Evolutionary conservation across 2,888 invertebrate genomes (phyloP).

Genomic region (Subacronicta megacephala): DNA sequence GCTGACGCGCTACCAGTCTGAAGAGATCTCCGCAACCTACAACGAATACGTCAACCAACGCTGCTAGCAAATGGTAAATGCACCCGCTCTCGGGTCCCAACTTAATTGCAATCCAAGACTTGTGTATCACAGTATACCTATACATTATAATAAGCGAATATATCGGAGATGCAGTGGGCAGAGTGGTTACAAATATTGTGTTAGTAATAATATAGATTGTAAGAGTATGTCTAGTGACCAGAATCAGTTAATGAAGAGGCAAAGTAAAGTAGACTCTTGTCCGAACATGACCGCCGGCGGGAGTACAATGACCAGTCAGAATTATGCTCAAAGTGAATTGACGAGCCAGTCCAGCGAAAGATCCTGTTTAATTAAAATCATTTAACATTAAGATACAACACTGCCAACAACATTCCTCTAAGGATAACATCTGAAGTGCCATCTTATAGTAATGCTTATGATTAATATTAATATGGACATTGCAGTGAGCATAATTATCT

Average conservation of each 20-base stretch:
- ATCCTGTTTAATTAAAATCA: conserved; percentile 59
- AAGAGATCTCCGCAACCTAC: conserved; percentile 97
- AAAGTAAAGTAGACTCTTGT: conserved; percentile 39
- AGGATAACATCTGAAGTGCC: conserved; percentile 69
- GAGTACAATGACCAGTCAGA: conserved; percentile 65
- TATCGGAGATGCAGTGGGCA: conserved; percentile 58
- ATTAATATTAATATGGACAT: conserved; percentile 51
- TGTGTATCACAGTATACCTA: conserved; percentile 52
- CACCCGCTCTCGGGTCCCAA: conserved; percentile 53
- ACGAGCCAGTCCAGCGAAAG: conserved; percentile 53
- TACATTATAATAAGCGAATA: conserved; percentile 50
- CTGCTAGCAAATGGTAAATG: conserved; percentile 93
- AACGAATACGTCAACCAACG: conserved; percentile 94
- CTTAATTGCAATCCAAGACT: conserved; percentile 50
- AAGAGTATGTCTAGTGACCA: conserved; percentile 78
- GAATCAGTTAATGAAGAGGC: conserved; percentile 54
- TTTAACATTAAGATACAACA: conserved; percentile 66
- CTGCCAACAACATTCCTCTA: conserved; percentile 84
- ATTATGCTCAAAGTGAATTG: conserved; percentile 80
- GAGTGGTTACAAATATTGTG: conserved; percentile 60
- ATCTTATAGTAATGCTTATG: conserved; percentile 69
- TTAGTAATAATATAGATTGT: conserved; percentile 76
- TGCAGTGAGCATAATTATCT: conserved; percentile 36
- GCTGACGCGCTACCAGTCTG: conserved; percentile 98
- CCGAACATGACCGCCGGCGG: conserved; percentile 41